Evolutionary conservation across 1,140 invertebrate species (phyloP).

Genomic region (Aleiodes sp.): DNA sequence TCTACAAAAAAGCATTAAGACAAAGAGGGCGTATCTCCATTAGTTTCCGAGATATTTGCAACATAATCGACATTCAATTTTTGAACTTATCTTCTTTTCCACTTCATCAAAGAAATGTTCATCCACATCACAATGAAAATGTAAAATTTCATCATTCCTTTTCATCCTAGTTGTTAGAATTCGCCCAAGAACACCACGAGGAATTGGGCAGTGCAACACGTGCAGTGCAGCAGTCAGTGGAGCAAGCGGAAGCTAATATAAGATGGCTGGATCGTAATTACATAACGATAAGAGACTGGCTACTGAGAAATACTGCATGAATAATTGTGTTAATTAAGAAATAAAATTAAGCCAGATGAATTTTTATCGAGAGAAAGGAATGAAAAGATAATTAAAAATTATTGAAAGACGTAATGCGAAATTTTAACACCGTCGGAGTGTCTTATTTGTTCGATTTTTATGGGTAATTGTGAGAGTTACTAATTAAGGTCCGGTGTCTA

Average conservation of each 20-base stretch:
- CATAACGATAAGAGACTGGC: slow-evolving; percentile 76
- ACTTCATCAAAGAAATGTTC: too few species aligned
- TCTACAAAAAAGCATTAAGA: too few species aligned
- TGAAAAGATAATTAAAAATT: background rate
- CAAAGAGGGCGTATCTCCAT: too few species aligned
- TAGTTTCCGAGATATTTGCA: too few species aligned
- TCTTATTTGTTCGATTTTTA: background rate
- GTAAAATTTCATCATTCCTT: slow-evolving; percentile 7
- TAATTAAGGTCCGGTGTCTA: background rate
- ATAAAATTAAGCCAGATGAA: background rate
- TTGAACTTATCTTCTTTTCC: too few species aligned
- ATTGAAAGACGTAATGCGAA: too few species aligned
- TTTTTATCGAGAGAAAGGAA: background rate
- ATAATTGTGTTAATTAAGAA: slow-evolving; percentile 16
- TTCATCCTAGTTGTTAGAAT: slow-evolving; percentile 70
- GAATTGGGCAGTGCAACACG: slow-evolving; percentile 73
- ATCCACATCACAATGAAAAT: too few species aligned
- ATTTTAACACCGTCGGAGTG: too few species aligned
- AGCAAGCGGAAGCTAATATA: slow-evolving; percentile 81
- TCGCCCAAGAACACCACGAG: slow-evolving; percentile 68
- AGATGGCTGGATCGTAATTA: slow-evolving; percentile 83
- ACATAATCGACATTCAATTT: background rate
- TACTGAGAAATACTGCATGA: slow-evolving; percentile 59
- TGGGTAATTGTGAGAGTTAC: background rate
- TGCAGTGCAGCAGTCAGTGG: slow-evolving; percentile 80